These are phyloP conservation scores for Anagyrus pseudococci DNA, from an alignment of 2,888 invertebrate species.

Conservation along the genomic window DNA sequence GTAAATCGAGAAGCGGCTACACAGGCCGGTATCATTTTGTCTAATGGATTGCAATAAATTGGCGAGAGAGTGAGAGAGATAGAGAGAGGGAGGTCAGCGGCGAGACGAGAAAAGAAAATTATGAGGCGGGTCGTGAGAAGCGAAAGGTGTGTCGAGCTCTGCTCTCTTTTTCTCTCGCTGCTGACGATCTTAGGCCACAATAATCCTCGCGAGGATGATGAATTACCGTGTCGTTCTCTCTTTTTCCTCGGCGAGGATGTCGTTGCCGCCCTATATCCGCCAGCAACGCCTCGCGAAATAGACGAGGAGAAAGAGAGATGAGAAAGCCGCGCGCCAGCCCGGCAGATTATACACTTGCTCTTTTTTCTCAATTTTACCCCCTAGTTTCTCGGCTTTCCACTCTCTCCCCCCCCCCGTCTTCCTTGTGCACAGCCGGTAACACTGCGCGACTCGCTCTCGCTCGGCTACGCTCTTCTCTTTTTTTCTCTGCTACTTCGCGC, in stretches of 20 bases:
- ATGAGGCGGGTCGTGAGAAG: not conserved
- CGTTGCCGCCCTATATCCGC: not conserved
- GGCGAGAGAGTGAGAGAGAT: conserved; percentile 7
- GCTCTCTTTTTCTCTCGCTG: no score
- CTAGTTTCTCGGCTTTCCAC: not conserved
- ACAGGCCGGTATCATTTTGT: conserved; percentile 17
- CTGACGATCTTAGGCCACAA: conserved; percentile 42
- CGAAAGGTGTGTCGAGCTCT: conserved; percentile 26
- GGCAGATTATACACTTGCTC: conserved; percentile 6
- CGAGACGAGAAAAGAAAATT: conserved; percentile 25
- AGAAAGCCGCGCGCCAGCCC: not conserved
- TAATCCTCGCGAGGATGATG: conserved; percentile 52
- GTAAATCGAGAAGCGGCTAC: conserved; percentile 23
- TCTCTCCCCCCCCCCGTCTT: conserved; percentile 1
- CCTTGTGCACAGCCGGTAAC: no score
- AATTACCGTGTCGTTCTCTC: conserved; percentile 47
- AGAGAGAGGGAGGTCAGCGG: conserved; percentile 25
- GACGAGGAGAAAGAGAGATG: no score
- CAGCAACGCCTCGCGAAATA: no score
- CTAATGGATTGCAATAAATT: conserved; percentile 35
- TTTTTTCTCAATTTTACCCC: not conserved
- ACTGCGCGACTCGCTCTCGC: no score
- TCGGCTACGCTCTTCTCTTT: not conserved
- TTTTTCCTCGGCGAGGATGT: not conserved
- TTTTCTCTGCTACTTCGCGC: no score